These are phyloP conservation scores for Melipona beecheii DNA, from an alignment of 2,888 invertebrate genomes.

Conservation along the genomic window DNA sequence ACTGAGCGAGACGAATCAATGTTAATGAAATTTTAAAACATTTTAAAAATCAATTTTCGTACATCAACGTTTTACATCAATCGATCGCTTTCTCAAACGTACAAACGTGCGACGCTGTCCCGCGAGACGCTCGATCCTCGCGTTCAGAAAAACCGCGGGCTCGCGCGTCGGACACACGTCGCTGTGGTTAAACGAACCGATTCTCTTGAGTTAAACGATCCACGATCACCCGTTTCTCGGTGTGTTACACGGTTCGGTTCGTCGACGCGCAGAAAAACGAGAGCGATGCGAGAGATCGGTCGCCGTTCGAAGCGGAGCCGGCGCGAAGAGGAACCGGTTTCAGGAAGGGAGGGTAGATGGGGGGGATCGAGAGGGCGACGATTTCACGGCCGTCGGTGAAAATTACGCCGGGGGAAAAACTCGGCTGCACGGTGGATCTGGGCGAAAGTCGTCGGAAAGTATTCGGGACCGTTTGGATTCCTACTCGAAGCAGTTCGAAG, in stretches of 20 bases:
- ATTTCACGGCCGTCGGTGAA: slow-evolving; percentile 70
- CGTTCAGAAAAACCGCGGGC: neutral
- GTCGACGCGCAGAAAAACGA: slow-evolving; percentile 33
- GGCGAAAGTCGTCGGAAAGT: slow-evolving; percentile 25
- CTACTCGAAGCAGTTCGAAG: neutral
- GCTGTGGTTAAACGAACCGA: slow-evolving; percentile 20
- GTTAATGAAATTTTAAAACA: no score
- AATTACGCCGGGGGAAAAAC: slow-evolving; percentile 62
- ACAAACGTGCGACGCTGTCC: neutral
- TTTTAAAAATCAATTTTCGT: no score
- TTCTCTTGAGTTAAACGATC: slow-evolving; percentile 17
- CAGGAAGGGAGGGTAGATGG: neutral
- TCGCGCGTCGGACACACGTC: neutral
- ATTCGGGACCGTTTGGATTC: slow-evolving; percentile 25
- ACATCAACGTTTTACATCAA: no score
- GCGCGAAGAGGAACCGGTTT: slow-evolving; percentile 61
- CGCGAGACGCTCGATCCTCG: neutral
- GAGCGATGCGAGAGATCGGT: slow-evolving; percentile 27
- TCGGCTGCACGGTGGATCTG: slow-evolving; percentile 52
- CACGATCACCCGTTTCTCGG: slow-evolving; percentile 20
- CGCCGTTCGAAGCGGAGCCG: slow-evolving; percentile 9
- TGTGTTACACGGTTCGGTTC: neutral
- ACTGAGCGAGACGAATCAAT: no score
- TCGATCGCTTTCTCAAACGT: no score
- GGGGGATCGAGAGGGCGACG: slow-evolving; percentile 46